phyloP scores from a whole-genome alignment of 2,113 vertebrate species.

The Paratilapia polleni region DNA sequence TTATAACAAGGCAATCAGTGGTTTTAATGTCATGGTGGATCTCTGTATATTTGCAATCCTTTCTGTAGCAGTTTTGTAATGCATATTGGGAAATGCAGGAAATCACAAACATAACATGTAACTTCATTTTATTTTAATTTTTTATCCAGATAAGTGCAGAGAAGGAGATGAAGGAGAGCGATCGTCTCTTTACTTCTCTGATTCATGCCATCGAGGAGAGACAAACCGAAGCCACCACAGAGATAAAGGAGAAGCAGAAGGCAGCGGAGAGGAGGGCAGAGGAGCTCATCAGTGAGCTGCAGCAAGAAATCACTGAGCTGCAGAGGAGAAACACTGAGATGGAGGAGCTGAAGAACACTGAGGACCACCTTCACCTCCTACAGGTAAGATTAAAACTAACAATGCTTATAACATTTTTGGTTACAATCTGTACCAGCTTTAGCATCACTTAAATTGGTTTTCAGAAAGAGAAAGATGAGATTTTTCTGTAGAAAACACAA shows the following conservation, averaged over 20 bases:
- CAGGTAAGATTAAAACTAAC: conserved; percentile 52
- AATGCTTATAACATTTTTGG: not conserved
- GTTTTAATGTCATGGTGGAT: not conserved
- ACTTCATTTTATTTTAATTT: not conserved
- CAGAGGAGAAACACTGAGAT: conserved; percentile 54
- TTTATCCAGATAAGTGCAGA: conserved; percentile 53
- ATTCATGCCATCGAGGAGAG: conserved; percentile 38
- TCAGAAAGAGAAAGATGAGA: too few relatives aligned
- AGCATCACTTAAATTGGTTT: not conserved
- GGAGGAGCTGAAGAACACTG: conserved; percentile 46
- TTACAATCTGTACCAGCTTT: not conserved
- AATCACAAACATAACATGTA: not conserved
- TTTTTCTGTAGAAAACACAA: not conserved
- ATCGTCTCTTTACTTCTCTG: conserved; percentile 47
- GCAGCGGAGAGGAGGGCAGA: conserved; percentile 42
- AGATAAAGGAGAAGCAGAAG: conserved; percentile 60
- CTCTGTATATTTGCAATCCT: not conserved
- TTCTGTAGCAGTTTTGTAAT: too few relatives aligned
- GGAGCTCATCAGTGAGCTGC: conserved; percentile 55
- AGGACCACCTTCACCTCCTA: conserved; percentile 73
- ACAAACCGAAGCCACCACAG: conserved; percentile 3
- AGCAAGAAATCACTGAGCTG: conserved; percentile 63
- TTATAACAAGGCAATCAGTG: not conserved
- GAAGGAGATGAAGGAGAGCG: conserved; percentile 55
- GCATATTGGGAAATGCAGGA: not conserved